Base-by-base conservation (phyloP, 2,888 invertebrate genomes). In the Drosophila yooni region DNA sequence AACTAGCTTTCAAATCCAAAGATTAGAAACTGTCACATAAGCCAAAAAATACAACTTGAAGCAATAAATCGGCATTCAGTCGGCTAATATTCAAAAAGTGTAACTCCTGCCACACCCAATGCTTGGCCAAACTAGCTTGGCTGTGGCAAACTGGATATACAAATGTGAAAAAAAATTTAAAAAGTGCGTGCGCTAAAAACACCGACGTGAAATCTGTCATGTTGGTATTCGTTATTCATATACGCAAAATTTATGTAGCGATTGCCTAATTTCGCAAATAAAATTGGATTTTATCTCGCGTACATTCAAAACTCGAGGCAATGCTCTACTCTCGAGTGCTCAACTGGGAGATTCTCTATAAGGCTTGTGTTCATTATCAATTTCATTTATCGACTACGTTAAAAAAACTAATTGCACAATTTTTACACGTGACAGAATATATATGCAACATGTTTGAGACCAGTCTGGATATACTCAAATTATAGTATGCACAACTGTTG, bases 131-230 rank as follows among this genome's bases (percentile, higher is more conserved):
- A 40, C 25, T 18, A 29, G 18, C 18, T 36, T 36, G 36, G 27
- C 33, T 38, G 27, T 48, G 34, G 21, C 46, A 40, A 52, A 74
- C 74, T 62, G 29, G 61, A 59, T 21, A 59, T 57, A 34, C 4
- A 60, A 27, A 62, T 38, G 40, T 7, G 8, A 21, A 43, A 25
- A 57, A 13, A 34, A 54, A 34, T 21, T 15, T 11, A 74, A 57
- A 60, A 29, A 61, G 52, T 74, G 63, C 50, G 66, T 79, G 66
- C 33, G 53, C 36, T 13, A 34, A 38, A 74, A 62, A 62, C 38
- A 21, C 11, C 8, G 29, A 56, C 34, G 0, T 4, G 38, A 67
- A 75, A 60, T 56, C 27, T 58, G 61, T 60, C 25, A 46, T 40
- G 48, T 18, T 21, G 11, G 46, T 53, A 38, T 64, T 64, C 50